Evolutionary conservation across 1,140 invertebrate species (phyloP), one percentile per base, ranked within the genome.

Genomic region (Hydropsyche tenuis): DNA sequence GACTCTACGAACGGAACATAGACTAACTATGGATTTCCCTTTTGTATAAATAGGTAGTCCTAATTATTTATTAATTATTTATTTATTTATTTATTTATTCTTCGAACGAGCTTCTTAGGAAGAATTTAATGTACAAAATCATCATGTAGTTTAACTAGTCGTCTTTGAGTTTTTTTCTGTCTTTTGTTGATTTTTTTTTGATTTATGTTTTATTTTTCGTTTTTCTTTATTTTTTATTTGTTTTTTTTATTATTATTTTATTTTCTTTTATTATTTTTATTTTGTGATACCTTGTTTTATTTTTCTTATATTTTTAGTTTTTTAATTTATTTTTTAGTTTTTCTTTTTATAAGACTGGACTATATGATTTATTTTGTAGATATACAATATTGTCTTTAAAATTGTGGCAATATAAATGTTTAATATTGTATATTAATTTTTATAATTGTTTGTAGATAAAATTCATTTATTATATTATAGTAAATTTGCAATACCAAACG

Each of bases 181-280:
- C 16, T 75, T 69, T 74, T 65, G 73, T 75, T 78, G 69, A 78
- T 80, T 78, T 77, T 64, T 75, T 66, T 79, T 77, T 66, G 76
- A 79, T 78, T 79, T 78, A 79, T 79, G 78, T 78, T 75, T 74
- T 69, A 23, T 14, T 69, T 74, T 69, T 48, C 30, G n/a, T 60
- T 53, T 69, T 69, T 69, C 6, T 64, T 22, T 64, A 4, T 25
- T 37, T 64, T 11, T 64, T 64, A 25, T 64, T 30, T 64, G 12
- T 72, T 37, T 64, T 4, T 37, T 64, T 30, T 37, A 9, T 72
- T 37, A 37, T 42, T 14, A 37, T 56, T 69, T 64, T 30, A 25
- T 62, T 48, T 48, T 7, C 48, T 73, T 27, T 69, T 68, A 22
- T 75, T 75, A 56, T 78, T 68, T 74, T 65, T 76, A 48, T 64